Conservation (phyloP, 2,113 vertebrate species). For the Oncorhynchus clarkii region DNA sequence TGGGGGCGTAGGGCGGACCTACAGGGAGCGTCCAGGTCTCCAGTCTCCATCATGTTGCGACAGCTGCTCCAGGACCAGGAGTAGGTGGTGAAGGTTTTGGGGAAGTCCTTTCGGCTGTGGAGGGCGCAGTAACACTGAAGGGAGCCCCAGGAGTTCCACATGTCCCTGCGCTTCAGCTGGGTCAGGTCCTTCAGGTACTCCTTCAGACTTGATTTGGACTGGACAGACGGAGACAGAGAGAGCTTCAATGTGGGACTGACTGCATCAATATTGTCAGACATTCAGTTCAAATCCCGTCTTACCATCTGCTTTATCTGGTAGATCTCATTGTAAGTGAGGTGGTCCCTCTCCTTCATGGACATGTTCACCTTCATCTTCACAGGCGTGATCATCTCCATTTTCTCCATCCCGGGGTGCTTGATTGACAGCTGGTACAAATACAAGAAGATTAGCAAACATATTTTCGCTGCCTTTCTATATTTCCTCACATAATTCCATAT, state of each 20-base stretch:
- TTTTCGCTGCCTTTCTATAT: not conserved
- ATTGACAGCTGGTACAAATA: conserved; percentile 11
- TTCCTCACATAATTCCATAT: not conserved
- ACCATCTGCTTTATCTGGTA: not conserved
- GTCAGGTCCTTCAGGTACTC: not conserved
- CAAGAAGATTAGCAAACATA: not conserved
- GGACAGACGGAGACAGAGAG: not conserved
- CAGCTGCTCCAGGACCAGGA: conserved; percentile 16
- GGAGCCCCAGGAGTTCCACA: conserved; percentile 2
- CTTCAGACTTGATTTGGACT: not conserved
- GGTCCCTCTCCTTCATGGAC: not conserved
- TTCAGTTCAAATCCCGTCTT: not conserved
- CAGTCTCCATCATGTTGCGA: conserved; percentile 4
- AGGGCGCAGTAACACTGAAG: not conserved
- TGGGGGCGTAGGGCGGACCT: not conserved
- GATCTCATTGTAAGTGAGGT: conserved; percentile 14
- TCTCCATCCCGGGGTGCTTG: conserved; percentile 15
- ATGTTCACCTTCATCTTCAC: conserved; percentile 25
- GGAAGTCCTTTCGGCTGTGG: not conserved
- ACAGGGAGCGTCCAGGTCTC: not conserved
- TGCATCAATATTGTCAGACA: not conserved
- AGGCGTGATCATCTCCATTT: conserved; percentile 19
- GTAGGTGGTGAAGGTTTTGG: conserved; percentile 23
- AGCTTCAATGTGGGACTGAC: not conserved
- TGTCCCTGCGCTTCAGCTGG: conserved; percentile 13